Evolutionary conservation across 1,140 invertebrate genomes (phyloP).

Genomic region (Camponotus pennsylvanicus): DNA sequence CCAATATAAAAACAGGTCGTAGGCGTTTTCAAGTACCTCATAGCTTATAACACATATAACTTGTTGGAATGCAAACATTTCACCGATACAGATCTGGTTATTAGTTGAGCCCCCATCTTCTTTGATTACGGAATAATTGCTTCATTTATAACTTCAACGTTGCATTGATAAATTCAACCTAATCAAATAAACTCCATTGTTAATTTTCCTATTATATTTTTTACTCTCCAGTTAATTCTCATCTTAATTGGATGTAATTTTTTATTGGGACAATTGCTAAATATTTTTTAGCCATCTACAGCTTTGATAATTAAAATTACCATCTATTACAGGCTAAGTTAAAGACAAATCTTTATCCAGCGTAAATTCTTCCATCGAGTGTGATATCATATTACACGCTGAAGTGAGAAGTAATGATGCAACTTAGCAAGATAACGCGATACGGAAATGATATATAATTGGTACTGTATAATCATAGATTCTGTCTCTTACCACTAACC

Average conservation of each 20-base stretch:
- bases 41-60: slow-evolving; percentile 56
- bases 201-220: background rate
- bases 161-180: background rate
- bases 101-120: slow-evolving; percentile 55
- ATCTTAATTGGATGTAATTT: background rate
- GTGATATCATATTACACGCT: background rate
- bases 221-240: background rate
- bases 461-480: background rate
- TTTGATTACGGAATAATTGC: slow-evolving; percentile 1
- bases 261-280: background rate
- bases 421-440: slow-evolving; percentile 28
- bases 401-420: slow-evolving; percentile 37
- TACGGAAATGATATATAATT: background rate
- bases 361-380: background rate
- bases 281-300: too few relatives aligned
- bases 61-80: slow-evolving; percentile 65
- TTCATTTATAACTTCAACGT: background rate
- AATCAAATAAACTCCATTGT: too few relatives aligned
- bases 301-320: background rate
- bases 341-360: background rate
- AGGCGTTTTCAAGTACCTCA: slow-evolving; percentile 59
- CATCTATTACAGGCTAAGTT: background rate
- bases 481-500: too few relatives aligned
- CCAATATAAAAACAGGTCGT: slow-evolving; percentile 64
- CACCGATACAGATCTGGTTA: slow-evolving; percentile 68